These are phyloP conservation scores for Arenicola marina DNA, from an alignment of 2,888 invertebrate species.

Conservation along the genomic window DNA sequence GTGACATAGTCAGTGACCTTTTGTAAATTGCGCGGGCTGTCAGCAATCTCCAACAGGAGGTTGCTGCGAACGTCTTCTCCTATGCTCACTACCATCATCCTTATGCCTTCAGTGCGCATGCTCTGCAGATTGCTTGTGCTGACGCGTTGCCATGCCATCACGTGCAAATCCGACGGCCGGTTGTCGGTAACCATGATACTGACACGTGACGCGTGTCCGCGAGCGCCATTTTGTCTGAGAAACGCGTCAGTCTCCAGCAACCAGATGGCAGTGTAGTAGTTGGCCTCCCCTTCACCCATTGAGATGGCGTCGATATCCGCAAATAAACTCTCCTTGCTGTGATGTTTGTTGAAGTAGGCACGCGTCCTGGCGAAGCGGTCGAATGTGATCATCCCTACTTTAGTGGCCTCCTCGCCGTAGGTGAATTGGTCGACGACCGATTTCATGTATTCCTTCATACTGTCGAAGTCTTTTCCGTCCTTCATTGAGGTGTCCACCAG, in stretches of 20 bases:
- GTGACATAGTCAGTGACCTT: too few relatives aligned
- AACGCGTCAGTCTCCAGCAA: not conserved
- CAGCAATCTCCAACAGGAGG: too few relatives aligned
- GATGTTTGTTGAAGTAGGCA: not conserved
- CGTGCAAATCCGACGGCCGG: not conserved
- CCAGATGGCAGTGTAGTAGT: constrained; percentile 4
- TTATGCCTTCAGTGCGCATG: too few relatives aligned
- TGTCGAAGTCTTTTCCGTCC: not conserved
- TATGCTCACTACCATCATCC: too few relatives aligned
- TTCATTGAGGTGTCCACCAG: not conserved
- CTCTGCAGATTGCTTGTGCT: too few relatives aligned
- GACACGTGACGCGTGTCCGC: not conserved
- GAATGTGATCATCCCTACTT: not conserved
- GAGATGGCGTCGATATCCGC: not conserved
- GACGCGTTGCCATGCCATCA: too few relatives aligned
- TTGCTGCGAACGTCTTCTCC: too few relatives aligned
- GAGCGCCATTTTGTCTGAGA: not conserved
- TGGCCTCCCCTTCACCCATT: too few relatives aligned
- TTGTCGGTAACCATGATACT: not conserved
- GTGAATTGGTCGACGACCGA: not conserved
- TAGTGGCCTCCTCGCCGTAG: not conserved
- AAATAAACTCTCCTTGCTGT: not conserved
- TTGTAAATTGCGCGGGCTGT: too few relatives aligned
- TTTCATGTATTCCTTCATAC: not conserved
- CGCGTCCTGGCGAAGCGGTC: not conserved